Evolutionary conservation across 2,888 invertebrate species (phyloP).

Genomic region (Acronicta leporina): DNA sequence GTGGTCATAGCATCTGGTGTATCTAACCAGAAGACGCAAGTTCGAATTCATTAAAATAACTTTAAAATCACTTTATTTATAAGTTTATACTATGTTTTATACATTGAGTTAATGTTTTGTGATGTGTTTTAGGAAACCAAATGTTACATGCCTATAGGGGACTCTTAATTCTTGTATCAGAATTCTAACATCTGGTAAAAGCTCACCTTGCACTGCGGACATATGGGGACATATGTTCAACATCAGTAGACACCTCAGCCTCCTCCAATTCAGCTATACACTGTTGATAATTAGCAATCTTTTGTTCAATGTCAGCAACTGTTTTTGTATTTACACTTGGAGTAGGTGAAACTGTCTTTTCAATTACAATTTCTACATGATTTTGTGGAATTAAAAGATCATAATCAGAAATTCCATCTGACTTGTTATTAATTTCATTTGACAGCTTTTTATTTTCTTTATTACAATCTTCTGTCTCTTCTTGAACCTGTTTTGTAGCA

Average conservation of each 20-base stretch:
- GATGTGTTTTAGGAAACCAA: too few relatives aligned
- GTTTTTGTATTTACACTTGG: neutral
- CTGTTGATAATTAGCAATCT: conserved; percentile 59
- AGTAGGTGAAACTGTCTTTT: neutral
- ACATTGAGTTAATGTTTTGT: too few relatives aligned
- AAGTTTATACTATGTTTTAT: too few relatives aligned
- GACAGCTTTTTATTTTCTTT: conserved; percentile 9
- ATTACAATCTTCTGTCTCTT: neutral
- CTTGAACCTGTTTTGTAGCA: neutral
- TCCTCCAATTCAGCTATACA: conserved; percentile 63
- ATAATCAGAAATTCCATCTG: conserved; percentile 1
- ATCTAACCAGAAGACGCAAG: too few relatives aligned
- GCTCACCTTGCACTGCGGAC: conserved; percentile 27
- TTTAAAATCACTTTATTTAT: too few relatives aligned
- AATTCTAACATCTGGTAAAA: neutral
- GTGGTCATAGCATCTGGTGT: too few relatives aligned
- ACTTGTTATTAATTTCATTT: neutral
- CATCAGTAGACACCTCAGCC: conserved; percentile 63
- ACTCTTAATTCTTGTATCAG: too few relatives aligned
- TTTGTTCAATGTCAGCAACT: conserved; percentile 57
- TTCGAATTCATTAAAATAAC: too few relatives aligned
- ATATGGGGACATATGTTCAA: conserved; percentile 12
- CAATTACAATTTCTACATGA: neutral
- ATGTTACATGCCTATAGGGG: too few relatives aligned
- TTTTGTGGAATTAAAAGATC: conserved; percentile 32